phyloP scores from a whole-genome alignment of 2,888 invertebrate species.

The Icerya purchasi region DNA sequence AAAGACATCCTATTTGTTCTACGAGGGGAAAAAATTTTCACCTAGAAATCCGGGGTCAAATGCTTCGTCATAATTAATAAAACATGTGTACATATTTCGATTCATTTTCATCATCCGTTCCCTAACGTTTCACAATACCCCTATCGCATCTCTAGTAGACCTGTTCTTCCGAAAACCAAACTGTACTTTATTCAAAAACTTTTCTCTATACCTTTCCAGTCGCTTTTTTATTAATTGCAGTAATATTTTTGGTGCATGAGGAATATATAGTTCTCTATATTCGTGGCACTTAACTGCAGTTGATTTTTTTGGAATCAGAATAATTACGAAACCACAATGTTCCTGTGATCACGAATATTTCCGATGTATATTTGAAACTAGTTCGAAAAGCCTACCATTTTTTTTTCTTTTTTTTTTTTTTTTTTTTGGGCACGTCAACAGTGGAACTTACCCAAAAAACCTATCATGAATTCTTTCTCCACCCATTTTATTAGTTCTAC shows the following conservation, averaged over 20 bases:
- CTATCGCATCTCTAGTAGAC: not conserved
- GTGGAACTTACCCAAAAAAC: too few relatives aligned
- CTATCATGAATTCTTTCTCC: not conserved
- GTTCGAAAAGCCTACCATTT: too few relatives aligned
- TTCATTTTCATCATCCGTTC: not conserved
- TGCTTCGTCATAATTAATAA: not conserved
- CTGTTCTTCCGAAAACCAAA: not conserved
- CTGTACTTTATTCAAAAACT: not conserved
- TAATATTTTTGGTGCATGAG: not conserved
- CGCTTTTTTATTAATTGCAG: not conserved
- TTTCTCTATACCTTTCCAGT: not conserved
- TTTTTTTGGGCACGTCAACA: too few relatives aligned
- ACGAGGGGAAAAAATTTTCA: not conserved
- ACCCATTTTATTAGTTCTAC: not conserved
- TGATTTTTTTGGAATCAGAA: too few relatives aligned
- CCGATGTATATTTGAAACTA: too few relatives aligned
- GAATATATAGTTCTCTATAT: not conserved
- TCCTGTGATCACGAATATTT: not conserved
- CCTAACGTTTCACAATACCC: not conserved
- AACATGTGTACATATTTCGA: not conserved
- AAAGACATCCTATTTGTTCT: not conserved
- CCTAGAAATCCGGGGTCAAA: not conserved
- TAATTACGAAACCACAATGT: not conserved
- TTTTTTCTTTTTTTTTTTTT: too few relatives aligned
- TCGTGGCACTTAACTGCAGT: too few relatives aligned